Evolutionary conservation across 2,113 vertebrate genomes (phyloP), one percentile per base, ranked within the genome.

Genomic region (Myotis lucifugus): DNA sequence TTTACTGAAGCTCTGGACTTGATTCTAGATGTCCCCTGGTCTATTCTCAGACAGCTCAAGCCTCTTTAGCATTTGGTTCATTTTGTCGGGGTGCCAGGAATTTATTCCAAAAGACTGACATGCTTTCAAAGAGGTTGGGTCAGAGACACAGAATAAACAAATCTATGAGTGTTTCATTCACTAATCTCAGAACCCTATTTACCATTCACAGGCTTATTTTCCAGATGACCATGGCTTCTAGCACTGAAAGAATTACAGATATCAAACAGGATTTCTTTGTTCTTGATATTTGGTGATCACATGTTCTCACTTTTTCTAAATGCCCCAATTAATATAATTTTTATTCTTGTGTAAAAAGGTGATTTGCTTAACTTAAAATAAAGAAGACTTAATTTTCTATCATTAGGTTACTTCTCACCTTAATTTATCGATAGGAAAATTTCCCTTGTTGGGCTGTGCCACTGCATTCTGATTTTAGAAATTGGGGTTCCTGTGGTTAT

Each of bases 11-110:
- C 69, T 74, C 92, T 78, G 88, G 64, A 40, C 15, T 46, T 82
- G 34, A 34, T 40, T 93, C 78, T 66, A 15, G 56, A 46, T 61
- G 42, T 94, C 72, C 46, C 76, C 32, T 64, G 73, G 69, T 82
- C 82, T 85, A 74, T 42, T 72, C 66, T 42, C 32, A 40, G 64
- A 67, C 50, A 64, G 67, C 85, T 69, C 93, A 97, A 83, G 59
- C 29, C 77, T 94, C 54, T 29, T 64, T 37, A 40, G 82, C 37
- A 32, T 83, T 92, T 95, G 72, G n/a, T 88, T 95, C 52, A 37
- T 96, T 91, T 95, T 88, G 90, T 59, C 34, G 32, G 25, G 8
- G 2, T 94, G 85, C 90, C 93, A 92, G 74, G 29, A 85, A 83
- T 88, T 85, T 70, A 79, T 93, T 96, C 61, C 61, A 93, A 92